phyloP scores from a whole-genome alignment of 2,113 vertebrate genomes.

The Alosa alosa region DNA sequence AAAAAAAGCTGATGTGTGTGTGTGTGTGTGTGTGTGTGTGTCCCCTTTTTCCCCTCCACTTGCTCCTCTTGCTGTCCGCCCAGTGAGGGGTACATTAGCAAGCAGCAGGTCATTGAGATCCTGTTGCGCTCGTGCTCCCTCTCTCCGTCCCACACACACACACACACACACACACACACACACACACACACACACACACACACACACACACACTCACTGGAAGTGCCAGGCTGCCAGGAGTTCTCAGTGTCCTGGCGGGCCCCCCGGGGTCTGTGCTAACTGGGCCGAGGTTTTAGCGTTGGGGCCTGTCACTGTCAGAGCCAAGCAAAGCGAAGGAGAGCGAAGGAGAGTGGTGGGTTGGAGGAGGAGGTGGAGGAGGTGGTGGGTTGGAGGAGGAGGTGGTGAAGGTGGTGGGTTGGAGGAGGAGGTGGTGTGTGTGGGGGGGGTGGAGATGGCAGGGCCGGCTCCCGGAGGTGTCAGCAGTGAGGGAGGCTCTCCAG shows the following conservation, averaged over 20 bases:
- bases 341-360: not conserved
- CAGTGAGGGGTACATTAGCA: constrained; percentile 31
- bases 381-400: not conserved
- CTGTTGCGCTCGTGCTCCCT: not conserved
- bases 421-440: no score
- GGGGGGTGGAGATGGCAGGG: not conserved
- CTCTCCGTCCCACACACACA: not conserved
- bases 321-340: not conserved
- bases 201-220: constrained; percentile 7
- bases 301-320: constrained; percentile 20
- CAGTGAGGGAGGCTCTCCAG: not conserved
- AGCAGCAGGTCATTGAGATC: constrained; percentile 23
- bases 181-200: constrained; percentile 3
- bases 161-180: constrained; percentile 11
- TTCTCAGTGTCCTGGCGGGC: constrained; percentile 1
- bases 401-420: constrained; percentile 15
- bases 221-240: constrained; percentile 37
- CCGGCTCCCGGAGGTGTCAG: not conserved
- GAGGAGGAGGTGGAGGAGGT: not conserved
- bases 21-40: not conserved
- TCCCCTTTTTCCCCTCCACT: not conserved
- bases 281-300: constrained; percentile 18
- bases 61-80: constrained; percentile 19
- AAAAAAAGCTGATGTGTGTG: constrained; percentile 1
- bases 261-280: constrained; percentile 2